Base-by-base conservation (phyloP, 2,797 vertebrate species). In the Chelon auratus region DNA sequence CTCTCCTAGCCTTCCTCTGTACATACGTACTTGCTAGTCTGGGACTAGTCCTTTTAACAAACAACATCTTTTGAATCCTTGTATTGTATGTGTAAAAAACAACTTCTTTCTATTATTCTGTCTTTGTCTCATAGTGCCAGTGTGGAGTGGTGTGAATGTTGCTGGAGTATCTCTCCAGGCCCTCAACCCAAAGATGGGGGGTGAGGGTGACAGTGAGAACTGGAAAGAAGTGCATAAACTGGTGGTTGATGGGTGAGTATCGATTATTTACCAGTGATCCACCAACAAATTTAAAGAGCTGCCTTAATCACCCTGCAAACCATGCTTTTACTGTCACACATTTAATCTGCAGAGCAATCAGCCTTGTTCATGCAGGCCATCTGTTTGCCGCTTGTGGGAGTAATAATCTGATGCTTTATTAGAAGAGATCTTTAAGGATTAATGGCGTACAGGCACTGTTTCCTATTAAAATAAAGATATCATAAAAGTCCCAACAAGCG, bases 121-220 rank as follows among this genome's bases (percentile, higher is more conserved):
- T 9, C 3, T 66, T 42, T 51, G 72, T 71, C 11, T 57, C 51
- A 1, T 60, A 99, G 98, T 99, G 67, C 96, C 98, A 4, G 97
- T 99, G 37, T 99, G 98, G 98, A 99, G 98, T 2, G 97, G 97
- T 0, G 95, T 99, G 58, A 99, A 99, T 0, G 95, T 99, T 50
- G 98, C 98, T 12, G 98, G 98, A 0, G 97, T 99, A 63, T 93
- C 94, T 63, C 95, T 99, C 80, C 96, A 99, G 89, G 66, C 36
- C 37, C 91, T 98, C 76, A 95, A 98, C 87, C 97, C 97, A 47
- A 90, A 96, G 0, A 71, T 99, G 86, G 97, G 97, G 50, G 85
- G 88, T 10, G 97, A 96, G 0, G 82, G 75, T 39, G 98, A 99
- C 87, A 91, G 93, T 57, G 97, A 99, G 58, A 90, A 97, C 56